These are phyloP conservation scores for Raja brachyura DNA, from an alignment of 2,113 vertebrate genomes.

Conservation along the genomic window DNA sequence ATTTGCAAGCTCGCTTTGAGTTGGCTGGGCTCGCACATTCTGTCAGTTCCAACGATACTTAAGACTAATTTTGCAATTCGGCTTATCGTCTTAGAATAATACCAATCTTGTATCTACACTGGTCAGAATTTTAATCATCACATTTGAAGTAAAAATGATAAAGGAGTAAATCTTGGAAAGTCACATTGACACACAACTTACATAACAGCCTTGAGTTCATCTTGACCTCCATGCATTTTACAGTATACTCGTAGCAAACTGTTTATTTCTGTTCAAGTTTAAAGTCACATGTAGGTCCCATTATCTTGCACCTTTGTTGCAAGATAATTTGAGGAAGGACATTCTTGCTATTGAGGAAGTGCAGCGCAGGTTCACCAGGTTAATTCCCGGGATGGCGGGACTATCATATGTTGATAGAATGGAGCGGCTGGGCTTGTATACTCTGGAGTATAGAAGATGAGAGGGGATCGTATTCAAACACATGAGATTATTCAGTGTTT, in stretches of 20 bases:
- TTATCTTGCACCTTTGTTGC: not conserved
- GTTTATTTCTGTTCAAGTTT: constrained; percentile 16
- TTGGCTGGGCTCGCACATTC: not conserved
- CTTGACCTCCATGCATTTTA: not conserved
- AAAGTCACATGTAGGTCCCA: not conserved
- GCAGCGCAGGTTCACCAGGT: too few species aligned
- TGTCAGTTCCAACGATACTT: not conserved
- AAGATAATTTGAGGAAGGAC: not conserved
- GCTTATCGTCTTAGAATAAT: not conserved
- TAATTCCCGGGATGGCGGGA: too few species aligned
- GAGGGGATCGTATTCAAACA: too few species aligned
- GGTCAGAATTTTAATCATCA: not conserved
- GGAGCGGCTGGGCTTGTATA: too few species aligned
- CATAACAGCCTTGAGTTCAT: not conserved
- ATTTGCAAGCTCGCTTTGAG: not conserved
- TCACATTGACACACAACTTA: not conserved
- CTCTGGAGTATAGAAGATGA: too few species aligned
- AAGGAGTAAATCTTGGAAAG: not conserved
- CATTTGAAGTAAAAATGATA: constrained; percentile 7
- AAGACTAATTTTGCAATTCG: not conserved
- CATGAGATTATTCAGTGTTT: too few species aligned
- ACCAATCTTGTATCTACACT: not conserved
- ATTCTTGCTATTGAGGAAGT: too few species aligned
- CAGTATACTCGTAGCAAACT: not conserved
- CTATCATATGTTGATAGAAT: too few species aligned